Base-by-base conservation (phyloP, 2,113 vertebrate species). In the Thamnophis sirtalis region DNA sequence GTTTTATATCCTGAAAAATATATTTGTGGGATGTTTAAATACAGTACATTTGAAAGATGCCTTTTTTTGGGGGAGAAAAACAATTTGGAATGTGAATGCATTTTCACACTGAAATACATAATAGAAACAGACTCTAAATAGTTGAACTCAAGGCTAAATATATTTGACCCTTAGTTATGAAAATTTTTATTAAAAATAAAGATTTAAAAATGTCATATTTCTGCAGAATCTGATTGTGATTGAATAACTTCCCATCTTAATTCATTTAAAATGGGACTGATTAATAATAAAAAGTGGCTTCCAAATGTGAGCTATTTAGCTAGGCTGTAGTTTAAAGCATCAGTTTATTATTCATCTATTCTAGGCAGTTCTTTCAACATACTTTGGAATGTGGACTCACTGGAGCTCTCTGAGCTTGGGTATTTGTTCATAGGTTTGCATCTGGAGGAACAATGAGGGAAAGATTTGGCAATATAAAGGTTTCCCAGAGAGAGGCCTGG, bases 1-100 rank as follows among this genome's bases (percentile, higher is more conserved):
- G 98, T 98, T 98, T 97, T 98, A 93, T 98, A 97, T 92, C 98
- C 98, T 99, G 97, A 80, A 97, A 97, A 97, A 98, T 96, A 97
- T 90, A 98, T 97, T 97, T 98, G 94, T 80, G 93, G 95, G 92
- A 84, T 95, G 49, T 93, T 97, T 97, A 94, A 97, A 96, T 96
- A 96, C 86, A 97, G 95, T 96, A 96, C 86, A 89, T 94, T 94
- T 95, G 89, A 68, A 94, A 94, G 58, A 95, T n/a, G 21, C n/a
- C 95, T 93, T 95, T 91, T 24, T 54, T 54, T 1, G 50, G 10
- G 4, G 4, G 13, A 0, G 2, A 8, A 6, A 80, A 80, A 17
- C n/a, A 15, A 19, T 19, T 38, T 68, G 28, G n/a, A 55, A 84
- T 91, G 93, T 86, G 13, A 93, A 91, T 0, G 0, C 85, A 21